Conservation (phyloP, 2,113 vertebrate genomes). For the Nestor notabilis region DNA sequence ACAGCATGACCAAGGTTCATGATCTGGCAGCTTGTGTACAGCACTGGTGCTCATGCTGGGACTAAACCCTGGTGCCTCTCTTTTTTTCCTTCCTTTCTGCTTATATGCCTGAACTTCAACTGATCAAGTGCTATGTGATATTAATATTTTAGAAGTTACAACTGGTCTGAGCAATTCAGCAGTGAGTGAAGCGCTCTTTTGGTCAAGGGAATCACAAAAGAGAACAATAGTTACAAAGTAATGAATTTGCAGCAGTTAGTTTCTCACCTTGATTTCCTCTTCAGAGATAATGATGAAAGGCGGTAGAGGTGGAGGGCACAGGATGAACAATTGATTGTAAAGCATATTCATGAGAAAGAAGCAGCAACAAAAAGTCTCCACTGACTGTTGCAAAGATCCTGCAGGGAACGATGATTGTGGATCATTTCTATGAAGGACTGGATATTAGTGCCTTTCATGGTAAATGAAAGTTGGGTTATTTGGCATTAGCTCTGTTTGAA, state of each 20-base stretch:
- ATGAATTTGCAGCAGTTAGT: neutral
- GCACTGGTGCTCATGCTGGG: neutral
- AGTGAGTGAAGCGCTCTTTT: neutral
- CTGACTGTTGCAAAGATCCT: neutral
- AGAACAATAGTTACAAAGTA: neutral
- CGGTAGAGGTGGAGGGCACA: neutral
- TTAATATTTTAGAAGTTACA: neutral
- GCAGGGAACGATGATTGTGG: neutral
- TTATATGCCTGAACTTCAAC: neutral
- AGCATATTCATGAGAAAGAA: neutral
- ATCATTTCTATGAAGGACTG: constrained; percentile 11
- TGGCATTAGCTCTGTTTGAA: constrained; percentile 38
- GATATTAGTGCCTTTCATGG: constrained; percentile 16
- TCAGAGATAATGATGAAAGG: neutral
- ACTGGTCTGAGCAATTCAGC: neutral
- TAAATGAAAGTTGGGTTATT: constrained; percentile 47
- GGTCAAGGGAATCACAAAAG: neutral
- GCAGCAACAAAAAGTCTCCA: neutral
- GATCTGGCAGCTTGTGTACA: neutral
- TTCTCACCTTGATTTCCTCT: neutral
- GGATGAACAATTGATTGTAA: neutral
- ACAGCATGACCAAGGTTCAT: neutral
- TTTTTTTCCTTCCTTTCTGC: neutral
- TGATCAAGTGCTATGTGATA: neutral
- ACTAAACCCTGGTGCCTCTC: neutral